Conservation (phyloP, 2,888 invertebrate species). For the Hermaeophaga mercurialis region DNA sequence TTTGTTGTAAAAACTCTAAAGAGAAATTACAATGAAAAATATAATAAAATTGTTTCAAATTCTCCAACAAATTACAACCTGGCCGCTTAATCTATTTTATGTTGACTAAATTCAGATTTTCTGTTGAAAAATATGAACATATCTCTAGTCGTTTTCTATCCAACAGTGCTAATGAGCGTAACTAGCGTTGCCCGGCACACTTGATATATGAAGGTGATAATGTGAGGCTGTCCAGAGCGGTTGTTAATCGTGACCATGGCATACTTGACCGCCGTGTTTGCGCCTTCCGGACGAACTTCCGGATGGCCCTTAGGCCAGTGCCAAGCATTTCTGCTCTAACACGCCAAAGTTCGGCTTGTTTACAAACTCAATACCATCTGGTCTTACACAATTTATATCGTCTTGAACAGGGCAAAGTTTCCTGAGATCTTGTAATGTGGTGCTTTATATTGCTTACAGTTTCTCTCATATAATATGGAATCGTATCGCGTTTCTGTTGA, state of each 20-base stretch:
- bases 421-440: slow-evolving; percentile 6
- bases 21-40: too few species aligned
- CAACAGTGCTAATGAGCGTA: slow-evolving; percentile 15
- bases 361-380: slow-evolving; percentile 18
- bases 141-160: too few species aligned
- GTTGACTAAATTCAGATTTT: too few species aligned
- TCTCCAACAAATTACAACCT: too few species aligned
- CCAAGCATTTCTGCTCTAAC: slow-evolving; percentile 14
- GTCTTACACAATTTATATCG: slow-evolving; percentile 19
- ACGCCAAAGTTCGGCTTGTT: slow-evolving; percentile 20
- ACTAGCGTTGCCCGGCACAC: not conserved
- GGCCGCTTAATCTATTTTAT: too few species aligned
- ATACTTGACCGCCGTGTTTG: slow-evolving; percentile 25
- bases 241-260: slow-evolving; percentile 19
- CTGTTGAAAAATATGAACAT: too few species aligned
- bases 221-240: slow-evolving; percentile 16
- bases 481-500: too few species aligned
- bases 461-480: not conserved
- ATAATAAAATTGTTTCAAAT: too few species aligned
- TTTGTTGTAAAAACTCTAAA: too few species aligned
- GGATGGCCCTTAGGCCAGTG: slow-evolving; percentile 17
- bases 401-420: slow-evolving; percentile 12
- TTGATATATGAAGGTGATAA: slow-evolving; percentile 24
- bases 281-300: slow-evolving; percentile 18
- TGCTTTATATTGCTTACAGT: not conserved